These are phyloP conservation scores for Pterocles orientalis DNA, from an alignment of 2,113 vertebrate genomes.

Conservation along the genomic window DNA sequence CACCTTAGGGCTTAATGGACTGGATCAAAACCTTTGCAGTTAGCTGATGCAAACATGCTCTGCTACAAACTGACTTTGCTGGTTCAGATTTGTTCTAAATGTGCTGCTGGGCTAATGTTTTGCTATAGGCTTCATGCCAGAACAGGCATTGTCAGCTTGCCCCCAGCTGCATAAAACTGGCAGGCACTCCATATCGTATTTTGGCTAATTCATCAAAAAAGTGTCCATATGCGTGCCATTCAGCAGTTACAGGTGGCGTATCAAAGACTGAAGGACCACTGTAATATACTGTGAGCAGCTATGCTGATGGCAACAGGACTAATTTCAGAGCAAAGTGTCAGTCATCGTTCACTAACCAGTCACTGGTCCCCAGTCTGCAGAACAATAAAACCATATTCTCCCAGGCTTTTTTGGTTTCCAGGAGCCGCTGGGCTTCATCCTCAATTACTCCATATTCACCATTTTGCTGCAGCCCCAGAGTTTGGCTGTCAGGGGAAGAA, in stretches of 20 bases:
- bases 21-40: background rate
- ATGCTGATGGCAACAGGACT: background rate
- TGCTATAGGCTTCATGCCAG: background rate
- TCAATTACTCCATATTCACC: fast-evolving
- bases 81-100: background rate
- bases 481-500: background rate
- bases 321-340: background rate
- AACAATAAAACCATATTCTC: background rate
- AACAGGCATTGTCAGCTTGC: background rate
- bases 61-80: background rate
- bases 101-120: background rate
- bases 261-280: background rate
- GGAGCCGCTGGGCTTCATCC: background rate
- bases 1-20: background rate
- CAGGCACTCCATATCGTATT: background rate
- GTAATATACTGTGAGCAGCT: background rate
- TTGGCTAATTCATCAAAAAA: background rate
- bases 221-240: fast-evolving
- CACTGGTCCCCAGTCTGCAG: background rate
- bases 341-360: background rate
- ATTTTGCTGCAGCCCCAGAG: background rate
- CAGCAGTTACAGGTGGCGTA: background rate
- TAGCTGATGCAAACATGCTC: background rate
- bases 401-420: background rate
- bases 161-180: background rate